A percentile compares a stretch with the other conserved stretches of the same genome.
Conservation (phyloP, 1,140 invertebrate genomes). For the Aphaenogaster ashmeadi region DNA sequence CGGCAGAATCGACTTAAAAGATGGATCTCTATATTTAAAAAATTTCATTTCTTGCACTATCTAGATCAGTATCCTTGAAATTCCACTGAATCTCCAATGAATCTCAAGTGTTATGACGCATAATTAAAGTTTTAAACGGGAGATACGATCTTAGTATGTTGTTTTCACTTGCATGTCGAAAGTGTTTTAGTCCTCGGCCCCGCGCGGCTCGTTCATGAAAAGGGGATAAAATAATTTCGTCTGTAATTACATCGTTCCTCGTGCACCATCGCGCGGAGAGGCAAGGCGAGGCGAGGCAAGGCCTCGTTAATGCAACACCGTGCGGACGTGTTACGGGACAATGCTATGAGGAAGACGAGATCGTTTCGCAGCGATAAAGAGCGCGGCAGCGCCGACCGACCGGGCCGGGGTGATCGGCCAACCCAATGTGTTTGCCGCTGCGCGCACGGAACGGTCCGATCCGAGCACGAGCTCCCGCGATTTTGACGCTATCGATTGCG, state of each 20-base stretch:
- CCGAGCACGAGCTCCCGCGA: conserved; percentile 51
- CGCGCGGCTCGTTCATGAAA: not conserved
- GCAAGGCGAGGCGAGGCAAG: conserved; percentile 1
- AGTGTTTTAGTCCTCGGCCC: not conserved
- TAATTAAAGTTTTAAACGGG: not conserved
- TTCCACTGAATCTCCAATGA: not conserved
- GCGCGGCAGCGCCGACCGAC: conserved; percentile 21
- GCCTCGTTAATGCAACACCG: conserved; percentile 66
- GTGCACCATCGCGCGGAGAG: not conserved
- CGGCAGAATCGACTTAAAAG: not conserved
- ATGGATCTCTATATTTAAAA: not conserved
- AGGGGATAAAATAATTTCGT: conserved; percentile 37
- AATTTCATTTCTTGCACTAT: not conserved
- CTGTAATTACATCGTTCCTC: conserved; percentile 35
- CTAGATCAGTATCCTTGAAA: not conserved
- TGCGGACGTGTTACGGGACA: conserved; percentile 72
- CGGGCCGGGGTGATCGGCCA: conserved; percentile 44
- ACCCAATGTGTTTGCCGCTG: conserved; percentile 29
- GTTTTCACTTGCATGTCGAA: not conserved
- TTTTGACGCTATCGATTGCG: conserved; percentile 69
- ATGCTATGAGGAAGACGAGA: conserved; percentile 76
- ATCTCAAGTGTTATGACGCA: not conserved
- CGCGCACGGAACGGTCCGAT: not conserved
- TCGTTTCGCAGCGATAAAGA: conserved; percentile 71
- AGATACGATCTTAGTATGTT: too few relatives aligned